Evolutionary conservation across 2,113 vertebrate species (phyloP), one percentile per base, ranked within the genome.

Genomic region (Dascyllus trimaculatus): DNA sequence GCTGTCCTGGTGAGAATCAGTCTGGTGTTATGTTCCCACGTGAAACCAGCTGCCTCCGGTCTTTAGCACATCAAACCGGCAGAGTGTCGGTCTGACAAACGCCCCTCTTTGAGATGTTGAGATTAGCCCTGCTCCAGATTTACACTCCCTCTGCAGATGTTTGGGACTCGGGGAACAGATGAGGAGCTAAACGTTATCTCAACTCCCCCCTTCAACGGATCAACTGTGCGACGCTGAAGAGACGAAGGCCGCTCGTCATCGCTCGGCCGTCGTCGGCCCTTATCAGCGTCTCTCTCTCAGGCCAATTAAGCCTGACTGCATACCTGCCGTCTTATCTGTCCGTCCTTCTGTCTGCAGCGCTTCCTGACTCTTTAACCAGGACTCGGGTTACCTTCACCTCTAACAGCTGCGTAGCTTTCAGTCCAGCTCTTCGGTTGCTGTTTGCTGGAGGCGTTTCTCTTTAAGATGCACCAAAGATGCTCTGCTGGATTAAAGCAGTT

Each of bases 281-380:
- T 21, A 24, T 71, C 73, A 48, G 57, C 43, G 45, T 57, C 54
- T 59, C 19, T 48, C 4, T 68, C 70, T 24, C 7, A 0, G 52
- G 52, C 5, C 64, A 51, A 45, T 67, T 67, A 40, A 71, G 18
- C 48, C 48, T 1, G 72, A 80, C 76, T 71, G 76, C 71, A 65
- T 64, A 60, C 53, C 65, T 61, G 56, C n/a, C 25, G 51, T 54
- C 49, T 58, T 57, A 68, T 64, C 70, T 57, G 38, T 26, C 63
- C 54, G 32, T 8, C 18, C 32, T 32, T 25, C 24, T 4, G 54
- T 61, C 66, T 18, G 35, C 32, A 32, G 51, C 57, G 32, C 58
- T 70, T 74, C 73, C 82, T 58, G 62, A 51, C 56, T 46, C 65
- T 59, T 24, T 2, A n/a, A 21, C 38, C 19, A 43, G 1, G 10